Base-by-base conservation (phyloP, 2,113 vertebrate species). In the Corythornis cristatus region DNA sequence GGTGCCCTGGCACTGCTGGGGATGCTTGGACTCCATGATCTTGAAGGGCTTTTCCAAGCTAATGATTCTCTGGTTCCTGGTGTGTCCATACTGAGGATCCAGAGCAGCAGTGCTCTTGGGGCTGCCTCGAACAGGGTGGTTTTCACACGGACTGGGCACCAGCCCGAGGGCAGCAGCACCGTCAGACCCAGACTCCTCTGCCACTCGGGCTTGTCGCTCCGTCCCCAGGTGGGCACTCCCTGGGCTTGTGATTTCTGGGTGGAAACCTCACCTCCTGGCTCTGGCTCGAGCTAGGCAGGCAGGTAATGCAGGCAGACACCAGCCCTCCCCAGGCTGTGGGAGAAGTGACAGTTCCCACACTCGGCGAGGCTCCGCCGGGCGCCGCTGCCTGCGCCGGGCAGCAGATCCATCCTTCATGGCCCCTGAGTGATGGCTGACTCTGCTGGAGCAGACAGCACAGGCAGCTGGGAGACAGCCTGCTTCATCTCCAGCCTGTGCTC, bases 401-500 rank as follows among this genome's bases (percentile, higher is more conserved):
- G 17, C 57, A 71, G 29, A 68, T 20, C 77, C 20, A 23, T 15
- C 21, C 54, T 57, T 60, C 57, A 21, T 31, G 42, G n/a, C 57
- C 70, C 78, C 75, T 96, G 93, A 95, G 51, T 86, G 90, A 90
- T 85, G 48, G 66, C 50, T 85, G 35, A 68, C 61, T 7, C 3
- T 8, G 90, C 73, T 23, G 54, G 74, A 90, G 17, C 5, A 84
- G 89, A 4, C 94, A 75, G 67, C 53, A 14, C 37, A 40, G 31
- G 62, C 72, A 86, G 76, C 60, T 23, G 8, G 23, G 56, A 97
- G 91, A 84, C 16, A 50, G 35, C 64, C 93, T 65, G 83, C 58
- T 91, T 93, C 58, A 93, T 95, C 94, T 95, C 91, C 79, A 64
- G 58, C 9, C 25, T 37, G 31, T 26, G 50, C 8, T 86, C 77